Evolutionary conservation across 2,113 vertebrate species (phyloP).

Genomic region (sheep (Ovis aries)): DNA sequence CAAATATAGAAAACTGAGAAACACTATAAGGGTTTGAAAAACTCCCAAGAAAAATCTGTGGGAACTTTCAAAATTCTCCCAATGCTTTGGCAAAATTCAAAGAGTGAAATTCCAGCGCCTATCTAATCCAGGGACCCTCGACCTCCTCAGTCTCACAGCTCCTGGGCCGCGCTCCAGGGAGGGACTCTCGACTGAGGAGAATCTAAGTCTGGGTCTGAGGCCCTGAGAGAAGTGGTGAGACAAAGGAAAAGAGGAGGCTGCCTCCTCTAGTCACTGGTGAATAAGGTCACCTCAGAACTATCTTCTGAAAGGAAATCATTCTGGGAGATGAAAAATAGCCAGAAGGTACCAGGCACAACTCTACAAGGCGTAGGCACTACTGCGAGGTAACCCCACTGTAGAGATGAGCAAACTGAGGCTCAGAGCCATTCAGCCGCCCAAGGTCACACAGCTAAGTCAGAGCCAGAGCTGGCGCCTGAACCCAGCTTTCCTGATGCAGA

Average conservation of each 20-base stretch:
- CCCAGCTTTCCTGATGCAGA: not conserved
- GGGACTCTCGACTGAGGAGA: no score
- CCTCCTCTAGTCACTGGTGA: not conserved
- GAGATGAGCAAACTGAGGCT: not conserved
- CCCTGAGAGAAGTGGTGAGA: not conserved
- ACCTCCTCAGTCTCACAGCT: not conserved
- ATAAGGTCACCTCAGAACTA: not conserved
- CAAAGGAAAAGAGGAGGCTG: not conserved
- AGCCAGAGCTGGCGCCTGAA: not conserved
- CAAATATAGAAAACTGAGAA: slow-evolving; percentile 33
- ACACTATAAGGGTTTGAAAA: not conserved
- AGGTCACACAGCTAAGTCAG: not conserved
- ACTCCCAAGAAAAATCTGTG: not conserved
- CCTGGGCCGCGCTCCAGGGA: not conserved
- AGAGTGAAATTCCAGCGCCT: not conserved
- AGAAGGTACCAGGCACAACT: not conserved
- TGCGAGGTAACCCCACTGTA: not conserved
- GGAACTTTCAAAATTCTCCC: not conserved
- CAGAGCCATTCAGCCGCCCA: not conserved
- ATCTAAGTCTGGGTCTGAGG: not conserved
- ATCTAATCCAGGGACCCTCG: not conserved
- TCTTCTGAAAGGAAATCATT: not conserved
- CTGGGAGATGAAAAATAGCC: not conserved
- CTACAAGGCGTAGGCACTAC: fast-evolving
- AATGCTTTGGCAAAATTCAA: not conserved